Evolutionary conservation across 35 echinoderm and acorn worm genomes (phyloP).

Genomic region (Holothuria glaberrima): DNA sequence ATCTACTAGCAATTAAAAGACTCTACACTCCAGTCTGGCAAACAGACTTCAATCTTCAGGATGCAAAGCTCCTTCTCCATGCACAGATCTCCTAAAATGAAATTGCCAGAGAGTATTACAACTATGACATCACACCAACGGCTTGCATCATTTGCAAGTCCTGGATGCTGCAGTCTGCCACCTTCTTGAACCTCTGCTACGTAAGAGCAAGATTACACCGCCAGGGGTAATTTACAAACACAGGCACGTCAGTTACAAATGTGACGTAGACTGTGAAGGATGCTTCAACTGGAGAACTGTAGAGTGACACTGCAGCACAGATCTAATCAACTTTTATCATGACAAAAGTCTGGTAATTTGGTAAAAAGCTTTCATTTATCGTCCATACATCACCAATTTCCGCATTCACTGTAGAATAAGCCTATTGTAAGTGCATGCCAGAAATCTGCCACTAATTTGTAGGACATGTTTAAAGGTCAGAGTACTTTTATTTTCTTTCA

Average conservation of each 20-base stretch:
- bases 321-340: no score
- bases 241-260: no score
- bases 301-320: no score
- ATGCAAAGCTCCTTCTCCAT: no score
- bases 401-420: background rate
- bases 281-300: no score
- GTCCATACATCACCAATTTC: background rate
- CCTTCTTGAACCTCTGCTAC: slow-evolving; percentile 6
- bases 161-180: background rate
- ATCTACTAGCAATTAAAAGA: slow-evolving; percentile 3
- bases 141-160: background rate
- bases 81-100: background rate
- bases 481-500: background rate
- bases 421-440: background rate
- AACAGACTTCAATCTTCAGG: background rate
- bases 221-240: slow-evolving; percentile 19
- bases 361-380: no score
- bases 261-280: no score
- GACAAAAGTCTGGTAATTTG: no score
- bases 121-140: background rate
- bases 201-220: background rate
- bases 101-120: background rate
- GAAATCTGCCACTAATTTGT: background rate
- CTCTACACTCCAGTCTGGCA: background rate
- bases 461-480: slow-evolving; percentile 5